Conservation (phyloP, 2,888 invertebrate species). For the Andrena fulva region DNA sequence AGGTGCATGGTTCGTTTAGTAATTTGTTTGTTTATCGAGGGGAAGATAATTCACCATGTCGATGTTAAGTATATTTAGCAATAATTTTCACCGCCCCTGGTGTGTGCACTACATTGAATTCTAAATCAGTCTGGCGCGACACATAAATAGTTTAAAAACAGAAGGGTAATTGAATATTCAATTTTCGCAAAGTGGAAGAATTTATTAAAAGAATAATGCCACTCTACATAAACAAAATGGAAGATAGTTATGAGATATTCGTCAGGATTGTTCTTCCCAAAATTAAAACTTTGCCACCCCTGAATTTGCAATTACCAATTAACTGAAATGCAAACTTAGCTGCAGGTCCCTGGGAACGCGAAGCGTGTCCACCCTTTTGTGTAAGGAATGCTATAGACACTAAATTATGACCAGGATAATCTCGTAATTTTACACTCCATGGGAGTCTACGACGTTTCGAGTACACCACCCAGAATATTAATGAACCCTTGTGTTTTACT, state of each 20-base stretch:
- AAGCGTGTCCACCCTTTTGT: slow-evolving; percentile 21
- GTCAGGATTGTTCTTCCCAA: not conserved
- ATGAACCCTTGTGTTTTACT: slow-evolving; percentile 42
- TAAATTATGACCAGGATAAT: slow-evolving; percentile 55
- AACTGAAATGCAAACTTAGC: slow-evolving; percentile 1
- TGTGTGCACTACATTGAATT: not conserved
- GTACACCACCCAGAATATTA: slow-evolving; percentile 43
- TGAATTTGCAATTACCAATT: not conserved
- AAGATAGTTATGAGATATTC: not conserved
- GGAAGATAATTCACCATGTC: not conserved
- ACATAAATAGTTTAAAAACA: not conserved
- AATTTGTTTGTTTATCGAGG: slow-evolving; percentile 20
- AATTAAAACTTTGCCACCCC: not conserved
- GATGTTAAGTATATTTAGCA: slow-evolving; percentile 1
- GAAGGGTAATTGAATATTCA: not conserved
- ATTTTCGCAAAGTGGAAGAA: not conserved
- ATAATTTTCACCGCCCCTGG: not conserved
- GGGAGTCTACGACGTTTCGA: slow-evolving; percentile 33
- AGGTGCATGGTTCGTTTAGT: slow-evolving; percentile 10
- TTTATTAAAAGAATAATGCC: not conserved
- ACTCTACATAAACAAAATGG: not conserved
- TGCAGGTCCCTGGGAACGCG: slow-evolving; percentile 20
- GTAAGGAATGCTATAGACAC: slow-evolving; percentile 39
- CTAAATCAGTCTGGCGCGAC: not conserved
- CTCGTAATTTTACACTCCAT: slow-evolving; percentile 47